Percentiles rank a stretch among this genome's conserved stretches.
phyloP scores from a whole-genome alignment of 2,113 vertebrate genomes.

The Leucoraja erinaceus region DNA sequence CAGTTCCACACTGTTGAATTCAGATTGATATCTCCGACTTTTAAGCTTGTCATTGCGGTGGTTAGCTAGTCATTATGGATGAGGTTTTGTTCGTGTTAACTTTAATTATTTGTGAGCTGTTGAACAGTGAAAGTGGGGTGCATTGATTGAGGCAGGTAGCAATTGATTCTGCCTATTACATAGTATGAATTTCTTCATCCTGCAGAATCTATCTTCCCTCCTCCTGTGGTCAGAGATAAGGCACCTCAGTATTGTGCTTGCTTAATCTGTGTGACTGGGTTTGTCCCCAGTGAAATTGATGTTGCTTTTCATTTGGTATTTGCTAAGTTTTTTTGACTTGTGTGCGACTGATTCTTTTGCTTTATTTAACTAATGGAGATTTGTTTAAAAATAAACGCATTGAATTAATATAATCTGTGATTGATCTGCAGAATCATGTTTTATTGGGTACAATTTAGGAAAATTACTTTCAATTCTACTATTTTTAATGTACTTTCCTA shows the following conservation, averaged over 20 bases:
- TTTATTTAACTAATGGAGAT: conserved; percentile 65
- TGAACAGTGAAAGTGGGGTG: conserved; percentile 97
- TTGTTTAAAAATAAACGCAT: conserved; percentile 45
- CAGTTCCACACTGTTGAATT: conserved; percentile 86
- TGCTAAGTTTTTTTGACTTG: conserved; percentile 83
- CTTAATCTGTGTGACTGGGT: conserved; percentile 99
- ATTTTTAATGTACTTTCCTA: background rate
- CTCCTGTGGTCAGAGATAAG: conserved; percentile 99
- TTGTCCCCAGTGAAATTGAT: conserved; percentile 99
- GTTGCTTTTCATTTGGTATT: conserved; percentile 97
- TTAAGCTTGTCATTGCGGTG: conserved; percentile 95
- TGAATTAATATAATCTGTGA: conserved; percentile 12
- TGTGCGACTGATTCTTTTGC: conserved; percentile 73
- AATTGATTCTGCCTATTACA: conserved; percentile 99
- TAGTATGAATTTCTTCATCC: conserved; percentile 99
- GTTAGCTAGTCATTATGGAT: conserved; percentile 97
- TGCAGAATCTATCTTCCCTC: conserved; percentile 97
- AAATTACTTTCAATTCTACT: background rate
- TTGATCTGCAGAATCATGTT: background rate
- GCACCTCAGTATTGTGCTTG: conserved; percentile 94
- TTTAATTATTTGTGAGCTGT: conserved; percentile 99
- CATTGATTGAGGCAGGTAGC: conserved; percentile 99
- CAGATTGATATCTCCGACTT: conserved; percentile 90
- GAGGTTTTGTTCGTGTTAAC: conserved; percentile 89
- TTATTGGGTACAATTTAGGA: background rate